phyloP scores from a whole-genome alignment of 1,140 invertebrate genomes.

The Galendromus occidentalis region DNA sequence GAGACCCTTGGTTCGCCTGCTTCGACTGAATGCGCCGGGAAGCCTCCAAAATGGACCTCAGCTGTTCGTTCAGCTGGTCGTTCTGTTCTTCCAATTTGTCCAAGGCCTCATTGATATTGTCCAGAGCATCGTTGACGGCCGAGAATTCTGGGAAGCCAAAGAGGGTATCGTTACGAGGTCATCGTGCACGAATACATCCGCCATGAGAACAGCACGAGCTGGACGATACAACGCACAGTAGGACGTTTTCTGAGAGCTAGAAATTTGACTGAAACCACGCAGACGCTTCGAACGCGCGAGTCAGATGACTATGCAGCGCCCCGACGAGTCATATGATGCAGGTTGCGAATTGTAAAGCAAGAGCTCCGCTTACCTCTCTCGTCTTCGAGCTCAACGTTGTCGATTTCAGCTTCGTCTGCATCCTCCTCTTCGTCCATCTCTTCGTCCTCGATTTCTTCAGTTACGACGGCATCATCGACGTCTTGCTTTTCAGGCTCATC shows the following conservation, averaged over 20 bases:
- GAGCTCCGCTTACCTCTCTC: background rate
- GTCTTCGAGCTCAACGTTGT: background rate
- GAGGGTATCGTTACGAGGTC: background rate
- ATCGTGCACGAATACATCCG: background rate
- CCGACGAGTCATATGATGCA: background rate
- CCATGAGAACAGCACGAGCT: background rate
- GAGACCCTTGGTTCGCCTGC: no score
- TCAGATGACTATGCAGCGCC: background rate
- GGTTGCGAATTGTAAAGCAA: no score
- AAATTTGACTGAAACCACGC: background rate
- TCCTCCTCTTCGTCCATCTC: background rate
- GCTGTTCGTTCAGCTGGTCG: conserved; percentile 9
- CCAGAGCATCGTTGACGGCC: conserved; percentile 5
- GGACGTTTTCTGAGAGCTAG: background rate
- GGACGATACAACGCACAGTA: background rate
- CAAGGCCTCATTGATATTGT: background rate
- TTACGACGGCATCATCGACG: no score
- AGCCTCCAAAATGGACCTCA: background rate
- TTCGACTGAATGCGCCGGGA: background rate
- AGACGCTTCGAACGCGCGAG: background rate
- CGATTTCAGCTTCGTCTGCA: background rate
- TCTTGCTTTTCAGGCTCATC: conserved; percentile 2
- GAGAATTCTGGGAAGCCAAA: background rate
- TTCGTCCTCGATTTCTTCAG: background rate
- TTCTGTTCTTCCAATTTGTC: conserved; percentile 4